Evolutionary conservation across 2,888 invertebrate species (phyloP), one percentile per base, ranked within the genome.

Genomic region (Nemotelus pantherinus): DNA sequence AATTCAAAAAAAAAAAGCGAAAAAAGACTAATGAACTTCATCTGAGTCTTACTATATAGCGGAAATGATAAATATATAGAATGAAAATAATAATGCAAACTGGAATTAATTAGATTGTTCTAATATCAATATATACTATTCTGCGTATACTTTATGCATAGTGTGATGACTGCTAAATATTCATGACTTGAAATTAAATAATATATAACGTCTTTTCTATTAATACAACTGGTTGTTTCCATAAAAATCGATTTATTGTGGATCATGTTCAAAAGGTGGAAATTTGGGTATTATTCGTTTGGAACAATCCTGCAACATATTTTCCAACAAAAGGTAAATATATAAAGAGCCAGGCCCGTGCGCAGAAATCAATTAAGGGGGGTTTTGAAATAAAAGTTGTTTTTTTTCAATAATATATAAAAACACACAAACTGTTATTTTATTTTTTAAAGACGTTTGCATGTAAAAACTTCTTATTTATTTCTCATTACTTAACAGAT

Each of bases 201-300:
- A 60, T 41, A 68, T 39, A 70, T 55, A 70, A 70, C 10, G 43
- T 55, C 70, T 70, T 70, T 70, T 70, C 55, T 70, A 70, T 70
- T 70, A 41, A 55, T 70, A 55, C 4, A 70, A 70, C 55, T 9
- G 55, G 43, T n/a, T 70, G 70, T 70, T 70, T 65, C 41, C 63
- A 65, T 5, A 7, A 50, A 5, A 45, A 43, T 47, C 47, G 45
- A 63, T 63, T 63, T 43, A 2, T 44, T 43, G 63, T 5, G 1
- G 63, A 6, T 50, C 50, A 7, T 50, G 1, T 9, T 50, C 9
- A 7, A 9, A 50, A 50, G 9, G 50, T 5, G 5, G 50, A 50
- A 5, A 50, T 50, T 50, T 7, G 5, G 50, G 1, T 50, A 50
- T 50, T 9, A 50, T 9, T 50, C 50, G 5, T 1, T 50, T 50